Evolutionary conservation across 35 echinoderm and acorn worm genomes (phyloP).

Genomic region (Ophioderma brevispina): DNA sequence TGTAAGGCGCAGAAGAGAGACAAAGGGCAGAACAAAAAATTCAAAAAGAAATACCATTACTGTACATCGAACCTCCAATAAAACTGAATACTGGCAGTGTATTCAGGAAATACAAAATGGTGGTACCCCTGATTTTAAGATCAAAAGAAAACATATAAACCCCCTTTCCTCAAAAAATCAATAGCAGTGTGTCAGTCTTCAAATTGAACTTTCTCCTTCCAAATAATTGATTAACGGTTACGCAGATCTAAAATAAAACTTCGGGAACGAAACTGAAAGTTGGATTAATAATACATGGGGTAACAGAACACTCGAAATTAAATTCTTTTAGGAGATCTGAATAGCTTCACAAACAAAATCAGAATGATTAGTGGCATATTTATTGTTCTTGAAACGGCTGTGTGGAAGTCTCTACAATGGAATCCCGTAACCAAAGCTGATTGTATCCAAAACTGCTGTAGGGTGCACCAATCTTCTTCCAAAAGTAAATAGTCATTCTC

Average conservation of each 20-base stretch:
- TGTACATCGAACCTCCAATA: neutral
- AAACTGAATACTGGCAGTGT: conserved; percentile 10
- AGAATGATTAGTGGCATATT: neutral
- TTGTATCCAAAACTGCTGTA: conserved; percentile 21
- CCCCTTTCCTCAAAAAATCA: conserved; percentile 19
- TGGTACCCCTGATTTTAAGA: conserved; percentile 26
- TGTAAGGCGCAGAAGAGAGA: conserved; percentile 16
- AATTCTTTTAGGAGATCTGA: neutral
- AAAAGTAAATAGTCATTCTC: conserved; percentile 25
- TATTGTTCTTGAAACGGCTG: neutral
- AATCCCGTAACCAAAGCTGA: conserved; percentile 19
- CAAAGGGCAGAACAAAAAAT: conserved; percentile 12
- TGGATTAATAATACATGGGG: conserved; percentile 25
- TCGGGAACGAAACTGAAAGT: neutral
- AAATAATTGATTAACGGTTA: conserved; percentile 42
- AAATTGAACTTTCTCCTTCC: conserved; percentile 32
- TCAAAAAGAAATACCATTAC: neutral
- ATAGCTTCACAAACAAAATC: conserved; percentile 33
- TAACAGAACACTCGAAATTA: neutral
- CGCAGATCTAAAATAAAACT: conserved; percentile 41
- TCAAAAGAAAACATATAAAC: conserved; percentile 64
- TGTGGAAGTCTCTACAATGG: conserved; percentile 15
- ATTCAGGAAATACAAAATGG: neutral
- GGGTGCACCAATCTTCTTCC: conserved; percentile 17
- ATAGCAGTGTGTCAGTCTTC: conserved; percentile 25